Percentiles rank a stretch among this genome's conserved stretches.
phyloP scores from a whole-genome alignment of 2,888 invertebrate genomes.

The Caradrina clavipalpis region DNA sequence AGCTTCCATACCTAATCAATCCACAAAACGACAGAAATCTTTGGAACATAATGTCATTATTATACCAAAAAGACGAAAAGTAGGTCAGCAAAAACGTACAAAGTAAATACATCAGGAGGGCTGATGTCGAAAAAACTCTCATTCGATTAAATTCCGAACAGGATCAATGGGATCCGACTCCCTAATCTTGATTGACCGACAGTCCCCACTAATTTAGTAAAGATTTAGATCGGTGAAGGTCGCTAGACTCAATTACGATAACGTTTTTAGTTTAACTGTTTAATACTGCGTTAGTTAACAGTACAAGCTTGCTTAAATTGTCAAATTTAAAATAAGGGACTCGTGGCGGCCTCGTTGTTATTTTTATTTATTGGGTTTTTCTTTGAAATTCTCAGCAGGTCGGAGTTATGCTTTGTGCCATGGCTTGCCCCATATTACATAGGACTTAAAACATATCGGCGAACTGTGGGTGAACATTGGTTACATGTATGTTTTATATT shows the following conservation, averaged over 20 bases:
- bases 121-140: not conserved
- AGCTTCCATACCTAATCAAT: not conserved
- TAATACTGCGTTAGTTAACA: not conserved
- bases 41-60: too few species aligned
- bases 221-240: slow-evolving; percentile 34
- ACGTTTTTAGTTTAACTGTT: slow-evolving; percentile 1
- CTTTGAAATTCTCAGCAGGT: too few species aligned
- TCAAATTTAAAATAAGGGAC: too few species aligned
- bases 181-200: slow-evolving; percentile 50
- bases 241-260: slow-evolving; percentile 25
- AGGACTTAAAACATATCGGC: too few species aligned
- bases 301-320: too few species aligned
- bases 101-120: not conserved
- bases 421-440: too few species aligned
- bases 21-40: not conserved
- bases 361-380: too few species aligned
- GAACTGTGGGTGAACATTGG: too few species aligned
- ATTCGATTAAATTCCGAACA: slow-evolving; percentile 23
- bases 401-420: too few species aligned
- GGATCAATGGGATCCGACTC: slow-evolving; percentile 28
- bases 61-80: not conserved
- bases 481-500: too few species aligned
- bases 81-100: not conserved
- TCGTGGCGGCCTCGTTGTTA: too few species aligned
- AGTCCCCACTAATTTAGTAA: slow-evolving; percentile 34